Evolutionary conservation across 2,113 vertebrate genomes (phyloP), one percentile per base, ranked within the genome.

Genomic region (Barnardius zonarius): DNA sequence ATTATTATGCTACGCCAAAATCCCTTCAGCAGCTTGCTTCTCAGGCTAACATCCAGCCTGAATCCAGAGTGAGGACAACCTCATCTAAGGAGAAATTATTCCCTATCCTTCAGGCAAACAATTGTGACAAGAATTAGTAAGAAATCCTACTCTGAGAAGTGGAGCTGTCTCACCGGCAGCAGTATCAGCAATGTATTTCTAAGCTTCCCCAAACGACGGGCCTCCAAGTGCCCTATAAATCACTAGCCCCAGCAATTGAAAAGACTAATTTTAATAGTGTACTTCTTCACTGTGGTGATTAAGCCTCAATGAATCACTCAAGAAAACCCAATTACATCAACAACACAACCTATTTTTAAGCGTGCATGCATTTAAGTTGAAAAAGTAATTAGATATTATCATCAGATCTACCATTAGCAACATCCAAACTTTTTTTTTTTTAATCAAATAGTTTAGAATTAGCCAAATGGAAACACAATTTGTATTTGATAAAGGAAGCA

Each of bases 311-410:
- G 93, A 96, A 95, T 97, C 94, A 96, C 91, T 92, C 86, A 67
- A 76, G 94, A 92, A 96, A 95, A 93, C 79, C 89, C 81, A 96
- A 96, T 95, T 94, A 93, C 92, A 93, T 91, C 93, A 96, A 83
- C 49, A 86, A 75, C 83, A 68, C 52, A 88, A 90, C 77, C 81
- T 69, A 85, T 77, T 95, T 81, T 86, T 90, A 95, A 94, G 76
- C 41, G 5, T 37, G 43, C 91, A 68, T 96, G 39, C 89, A 68
- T 95, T 96, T 92, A 81, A 79, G 77, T 22, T 81, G 74, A 52
- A 94, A 95, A 94, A 95, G 74, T 93, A 93, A 95, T 96, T 95
- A 96, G 90, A 78, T 87, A 93, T 92, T 96, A 96, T 93, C 91
- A 80, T 93, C 88, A 96, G 80, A 96, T 96, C 92, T 92, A 78